Evolutionary conservation across 2,113 vertebrate species (phyloP).

Genomic region (Myanophis thanlyinensis): DNA sequence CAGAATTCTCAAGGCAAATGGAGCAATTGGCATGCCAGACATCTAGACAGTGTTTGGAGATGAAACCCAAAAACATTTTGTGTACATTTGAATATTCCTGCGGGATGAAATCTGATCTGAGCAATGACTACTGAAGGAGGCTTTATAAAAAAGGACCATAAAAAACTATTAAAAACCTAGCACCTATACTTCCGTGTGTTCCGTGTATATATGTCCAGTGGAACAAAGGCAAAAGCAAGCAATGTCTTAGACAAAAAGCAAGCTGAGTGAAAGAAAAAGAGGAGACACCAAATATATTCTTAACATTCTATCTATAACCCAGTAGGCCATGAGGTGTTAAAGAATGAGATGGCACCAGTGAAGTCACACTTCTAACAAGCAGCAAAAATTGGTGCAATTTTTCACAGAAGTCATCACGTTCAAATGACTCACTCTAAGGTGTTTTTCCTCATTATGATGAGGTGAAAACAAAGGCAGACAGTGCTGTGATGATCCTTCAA

Average conservation of each 20-base stretch:
- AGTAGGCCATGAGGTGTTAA: neutral
- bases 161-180: neutral
- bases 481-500: neutral
- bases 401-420: neutral
- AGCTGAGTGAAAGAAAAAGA: neutral
- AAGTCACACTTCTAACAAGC: neutral
- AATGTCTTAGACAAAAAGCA: neutral
- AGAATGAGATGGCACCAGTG: neutral
- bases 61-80: neutral
- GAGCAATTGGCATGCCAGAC: neutral
- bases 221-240: neutral
- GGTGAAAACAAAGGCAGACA: neutral
- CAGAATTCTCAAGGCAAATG: neutral
- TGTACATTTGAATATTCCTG: neutral
- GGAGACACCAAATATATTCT: neutral
- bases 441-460: neutral
- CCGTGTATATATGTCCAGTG: neutral
- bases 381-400: neutral
- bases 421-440: neutral
- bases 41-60: neutral
- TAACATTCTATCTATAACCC: neutral
- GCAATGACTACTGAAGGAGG: neutral
- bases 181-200: neutral
- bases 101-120: neutral
- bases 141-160: neutral